Evolutionary conservation across 2,797 vertebrate species (phyloP).

Genomic region (Apogon talboti): DNA sequence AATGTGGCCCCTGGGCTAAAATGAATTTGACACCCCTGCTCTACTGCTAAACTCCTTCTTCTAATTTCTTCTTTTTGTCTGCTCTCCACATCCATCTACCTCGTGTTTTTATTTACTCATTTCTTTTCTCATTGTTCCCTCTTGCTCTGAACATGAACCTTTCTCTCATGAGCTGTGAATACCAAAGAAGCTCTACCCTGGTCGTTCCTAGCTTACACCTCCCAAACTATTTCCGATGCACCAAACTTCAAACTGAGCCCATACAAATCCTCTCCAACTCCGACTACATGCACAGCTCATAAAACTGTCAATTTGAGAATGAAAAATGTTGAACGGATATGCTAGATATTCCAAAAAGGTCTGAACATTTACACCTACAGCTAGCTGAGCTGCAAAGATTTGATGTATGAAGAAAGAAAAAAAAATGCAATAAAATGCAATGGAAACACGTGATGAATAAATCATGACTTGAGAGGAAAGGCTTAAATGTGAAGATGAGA

Average conservation of each 20-base stretch:
- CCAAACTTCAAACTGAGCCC: conserved; percentile 13
- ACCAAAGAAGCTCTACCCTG: conserved; percentile 52
- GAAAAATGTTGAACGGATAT: too few relatives aligned
- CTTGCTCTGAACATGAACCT: conserved; percentile 6
- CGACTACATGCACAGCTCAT: not conserved
- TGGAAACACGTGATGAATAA: too few relatives aligned
- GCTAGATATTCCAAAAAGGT: too few relatives aligned
- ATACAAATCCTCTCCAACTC: not conserved
- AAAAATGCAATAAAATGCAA: too few relatives aligned
- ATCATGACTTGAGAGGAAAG: too few relatives aligned
- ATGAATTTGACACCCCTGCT: too few relatives aligned
- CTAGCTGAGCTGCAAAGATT: too few relatives aligned
- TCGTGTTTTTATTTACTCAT: not conserved
- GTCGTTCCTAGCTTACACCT: conserved; percentile 43
- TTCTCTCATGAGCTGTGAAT: conserved; percentile 56
- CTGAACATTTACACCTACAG: too few relatives aligned
- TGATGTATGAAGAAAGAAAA: too few relatives aligned
- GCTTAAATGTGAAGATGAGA: too few relatives aligned
- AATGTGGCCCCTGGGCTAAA: too few relatives aligned
- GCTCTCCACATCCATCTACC: not conserved
- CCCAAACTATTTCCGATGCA: conserved; percentile 24
- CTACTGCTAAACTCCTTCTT: too few relatives aligned
- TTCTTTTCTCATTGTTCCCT: not conserved
- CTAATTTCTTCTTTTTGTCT: not conserved
- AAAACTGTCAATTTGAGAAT: not conserved